Percentiles rank a stretch among this genome's conserved stretches.
Evolutionary conservation across 2,888 invertebrate species (phyloP).

Genomic region (Drosophila emarginata): DNA sequence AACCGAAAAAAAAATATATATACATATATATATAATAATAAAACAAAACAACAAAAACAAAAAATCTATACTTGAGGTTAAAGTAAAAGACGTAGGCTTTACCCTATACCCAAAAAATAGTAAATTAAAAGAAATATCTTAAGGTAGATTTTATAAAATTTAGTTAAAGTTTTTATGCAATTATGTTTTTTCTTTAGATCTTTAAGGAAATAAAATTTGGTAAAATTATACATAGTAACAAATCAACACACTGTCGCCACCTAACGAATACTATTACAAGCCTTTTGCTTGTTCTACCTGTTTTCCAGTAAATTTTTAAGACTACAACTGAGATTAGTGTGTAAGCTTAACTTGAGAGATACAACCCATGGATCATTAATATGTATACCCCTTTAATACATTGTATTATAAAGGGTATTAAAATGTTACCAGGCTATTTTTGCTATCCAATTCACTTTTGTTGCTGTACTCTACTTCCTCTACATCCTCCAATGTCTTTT

Average conservation of each 20-base stretch:
- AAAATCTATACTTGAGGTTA: constrained; percentile 26
- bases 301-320: too few relatives aligned
- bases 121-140: neutral
- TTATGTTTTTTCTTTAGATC: neutral
- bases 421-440: constrained; percentile 50
- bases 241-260: too few relatives aligned
- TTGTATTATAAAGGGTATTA: neutral
- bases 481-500: neutral
- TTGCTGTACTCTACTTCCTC: constrained; percentile 12
- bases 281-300: too few relatives aligned
- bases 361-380: too few relatives aligned
- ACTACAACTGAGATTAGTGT: neutral
- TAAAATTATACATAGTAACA: too few relatives aligned
- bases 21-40: neutral
- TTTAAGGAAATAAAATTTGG: too few relatives aligned
- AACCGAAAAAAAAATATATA: constrained; percentile 33
- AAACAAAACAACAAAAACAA: constrained; percentile 20
- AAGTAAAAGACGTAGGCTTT: neutral
- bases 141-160: neutral
- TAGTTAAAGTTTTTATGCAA: neutral
- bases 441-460: constrained; percentile 52
- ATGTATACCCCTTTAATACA: too few relatives aligned
- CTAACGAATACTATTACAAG: too few relatives aligned
- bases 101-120: neutral
- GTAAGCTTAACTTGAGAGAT: neutral